Evolutionary conservation across 2,797 vertebrate genomes (phyloP), one percentile per base, ranked within the genome.

Genomic region (Chiroxiphia lanceolata): DNA sequence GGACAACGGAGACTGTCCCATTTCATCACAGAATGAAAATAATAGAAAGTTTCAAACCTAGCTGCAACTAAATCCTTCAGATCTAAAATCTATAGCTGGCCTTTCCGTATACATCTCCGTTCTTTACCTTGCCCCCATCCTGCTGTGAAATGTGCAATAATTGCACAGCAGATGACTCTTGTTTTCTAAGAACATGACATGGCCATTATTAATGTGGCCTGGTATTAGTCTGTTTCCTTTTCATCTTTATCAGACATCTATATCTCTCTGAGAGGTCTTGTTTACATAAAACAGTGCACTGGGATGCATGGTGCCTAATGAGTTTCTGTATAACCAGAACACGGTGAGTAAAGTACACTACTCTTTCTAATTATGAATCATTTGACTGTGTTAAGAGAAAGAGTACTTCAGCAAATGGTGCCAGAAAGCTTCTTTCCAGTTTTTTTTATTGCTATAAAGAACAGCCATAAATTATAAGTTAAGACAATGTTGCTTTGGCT

Each of bases 281-380:
- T 98, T 98, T 98, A 98, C 97, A 98, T 97, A 97, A 97, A 98
- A 97, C 97, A 98, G 96, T 76, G 61, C 93, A 96, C 96, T 97
- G 91, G 94, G 95, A 95, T 93, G 83, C 93, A 93, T 72, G 93
- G 95, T 53, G 59, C 96, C 97, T 97, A 96, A 97, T 95, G 98
- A 98, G 96, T 96, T 97, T 97, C 96, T 91, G 90, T 77, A 67
- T 87, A 96, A 96, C 95, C 96, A 97, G 96, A 94, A 85, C 92
- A 96, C 95, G 97, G 94, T 68, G 54, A 95, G 80, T 80, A 70
- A 76, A 63, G 51, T 57, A 91, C 56, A 60, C 74, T 95, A 83
- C 74, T 91, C 96, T 95, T 95, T 93, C 83, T 97, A 97, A 97
- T 98, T 97, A 97, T 50, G 91, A 97, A 94, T 96, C 81, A 95